Percentiles rank a stretch among this genome's conserved stretches.
Conservation (phyloP, 2,888 invertebrate species). For the Tribolium freemani region DNA sequence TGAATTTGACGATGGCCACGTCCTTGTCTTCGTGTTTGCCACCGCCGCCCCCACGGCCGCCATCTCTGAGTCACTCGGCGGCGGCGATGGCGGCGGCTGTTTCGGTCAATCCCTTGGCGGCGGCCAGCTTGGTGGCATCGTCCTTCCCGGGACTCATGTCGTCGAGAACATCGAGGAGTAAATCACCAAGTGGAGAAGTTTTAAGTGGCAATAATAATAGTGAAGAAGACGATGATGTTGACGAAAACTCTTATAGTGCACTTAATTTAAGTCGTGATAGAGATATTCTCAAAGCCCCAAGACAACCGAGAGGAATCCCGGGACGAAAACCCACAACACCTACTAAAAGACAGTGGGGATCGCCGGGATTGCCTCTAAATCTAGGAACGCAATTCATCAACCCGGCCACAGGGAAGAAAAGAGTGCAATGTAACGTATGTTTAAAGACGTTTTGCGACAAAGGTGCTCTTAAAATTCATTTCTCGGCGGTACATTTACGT, state of each 20-base stretch:
- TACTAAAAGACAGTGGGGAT: constrained; percentile 85
- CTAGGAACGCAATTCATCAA: constrained; percentile 92
- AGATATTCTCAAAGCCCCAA: constrained; percentile 68
- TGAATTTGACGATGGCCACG: constrained; percentile 74
- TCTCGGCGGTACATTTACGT: constrained; percentile 97
- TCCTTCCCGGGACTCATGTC: constrained; percentile 75
- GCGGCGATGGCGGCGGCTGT: constrained; percentile 74
- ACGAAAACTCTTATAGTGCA: constrained; percentile 75
- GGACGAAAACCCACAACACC: constrained; percentile 79
- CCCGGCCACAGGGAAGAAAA: constrained; percentile 94
- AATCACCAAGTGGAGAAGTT: constrained; percentile 66
- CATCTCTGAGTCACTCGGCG: constrained; percentile 76
- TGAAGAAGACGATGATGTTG: constrained; percentile 74
- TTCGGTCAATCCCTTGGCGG: constrained; percentile 66
- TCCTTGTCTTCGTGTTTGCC: constrained; percentile 77
- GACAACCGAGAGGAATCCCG: constrained; percentile 66
- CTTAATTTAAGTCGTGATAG: constrained; percentile 76
- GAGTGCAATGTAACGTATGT: constrained; percentile 98
- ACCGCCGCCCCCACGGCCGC: constrained; percentile 73
- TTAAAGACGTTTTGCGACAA: constrained; percentile 99
- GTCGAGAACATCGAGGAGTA: constrained; percentile 70
- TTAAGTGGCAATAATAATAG: constrained; percentile 66
- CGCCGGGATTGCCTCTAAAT: constrained; percentile 82
- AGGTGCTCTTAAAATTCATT: constrained; percentile 98
- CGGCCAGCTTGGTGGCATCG: constrained; percentile 75